These are phyloP conservation scores for Engystomops pustulosus DNA, from an alignment of 2,113 vertebrate genomes.

Conservation along the genomic window DNA sequence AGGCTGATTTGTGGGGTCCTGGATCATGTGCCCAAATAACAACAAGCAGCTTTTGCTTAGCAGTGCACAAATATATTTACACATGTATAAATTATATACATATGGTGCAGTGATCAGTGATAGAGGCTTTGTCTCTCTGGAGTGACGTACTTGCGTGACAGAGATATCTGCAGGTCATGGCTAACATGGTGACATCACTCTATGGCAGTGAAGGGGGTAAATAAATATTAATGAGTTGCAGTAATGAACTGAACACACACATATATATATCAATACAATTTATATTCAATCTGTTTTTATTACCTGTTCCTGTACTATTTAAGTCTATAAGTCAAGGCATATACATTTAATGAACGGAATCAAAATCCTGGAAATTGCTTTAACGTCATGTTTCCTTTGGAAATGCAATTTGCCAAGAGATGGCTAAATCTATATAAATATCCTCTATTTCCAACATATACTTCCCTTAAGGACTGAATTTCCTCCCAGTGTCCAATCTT, in stretches of 20 bases:
- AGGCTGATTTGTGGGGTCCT: conserved; percentile 16
- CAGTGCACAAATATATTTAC: conserved; percentile 15
- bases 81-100: conserved; percentile 18
- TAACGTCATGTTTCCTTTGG: conserved; percentile 20
- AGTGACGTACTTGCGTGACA: conserved; percentile 2
- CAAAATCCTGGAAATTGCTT: conserved; percentile 2
- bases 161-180: too few species aligned
- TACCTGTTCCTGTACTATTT: conserved; percentile 6
- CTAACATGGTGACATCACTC: conserved; percentile 12
- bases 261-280: background rate
- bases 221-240: background rate
- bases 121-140: background rate
- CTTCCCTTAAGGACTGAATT: background rate
- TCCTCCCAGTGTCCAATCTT: background rate
- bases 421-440: background rate
- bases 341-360: background rate
- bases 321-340: background rate
- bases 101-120: conserved; percentile 17
- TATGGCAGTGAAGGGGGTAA: conserved; percentile 44
- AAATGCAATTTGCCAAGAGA: conserved; percentile 12
- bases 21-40: conserved; percentile 3
- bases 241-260: background rate
- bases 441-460: background rate
- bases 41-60: conserved; percentile 10
- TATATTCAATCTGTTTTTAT: background rate